Evolutionary conservation across 2,888 invertebrate genomes (phyloP).

Genomic region (Brachynemurus nebulosus): DNA sequence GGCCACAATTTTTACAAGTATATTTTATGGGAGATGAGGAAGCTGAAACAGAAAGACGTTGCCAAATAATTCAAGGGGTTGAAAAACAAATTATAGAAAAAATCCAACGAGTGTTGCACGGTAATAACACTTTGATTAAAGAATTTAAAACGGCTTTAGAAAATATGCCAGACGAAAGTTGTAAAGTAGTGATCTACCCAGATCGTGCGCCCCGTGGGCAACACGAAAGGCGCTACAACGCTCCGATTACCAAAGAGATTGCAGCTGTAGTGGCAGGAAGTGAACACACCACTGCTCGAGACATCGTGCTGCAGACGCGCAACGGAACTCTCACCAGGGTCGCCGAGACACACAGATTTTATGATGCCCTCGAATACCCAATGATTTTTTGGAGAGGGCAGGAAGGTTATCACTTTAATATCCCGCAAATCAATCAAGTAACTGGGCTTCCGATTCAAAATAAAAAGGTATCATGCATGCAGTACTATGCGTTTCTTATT

Average conservation of each 20-base stretch:
- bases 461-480: conserved; percentile 13
- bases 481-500: conserved; percentile 21
- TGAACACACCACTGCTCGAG: conserved; percentile 16
- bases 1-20: conserved; percentile 22
- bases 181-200: conserved; percentile 21
- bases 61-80: conserved; percentile 18
- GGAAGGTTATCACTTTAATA: conserved; percentile 22
- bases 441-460: conserved; percentile 14
- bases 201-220: conserved; percentile 22
- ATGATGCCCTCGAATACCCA: too few species aligned
- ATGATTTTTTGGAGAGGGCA: conserved; percentile 24
- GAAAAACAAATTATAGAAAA: conserved; percentile 19
- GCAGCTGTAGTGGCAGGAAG: conserved; percentile 20
- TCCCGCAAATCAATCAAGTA: conserved; percentile 18
- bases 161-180: conserved; percentile 18
- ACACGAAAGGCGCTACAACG: conserved; percentile 23
- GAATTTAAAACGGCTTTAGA: conserved; percentile 23
- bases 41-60: conserved; percentile 17
- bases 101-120: conserved; percentile 21
- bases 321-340: conserved; percentile 20
- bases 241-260: conserved; percentile 20
- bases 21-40: conserved; percentile 23
- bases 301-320: conserved; percentile 21
- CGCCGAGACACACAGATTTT: conserved; percentile 23
- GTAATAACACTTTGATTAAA: conserved; percentile 20